phyloP scores from a whole-genome alignment of 2,113 vertebrate species.

The Spizaetus ornatus region DNA sequence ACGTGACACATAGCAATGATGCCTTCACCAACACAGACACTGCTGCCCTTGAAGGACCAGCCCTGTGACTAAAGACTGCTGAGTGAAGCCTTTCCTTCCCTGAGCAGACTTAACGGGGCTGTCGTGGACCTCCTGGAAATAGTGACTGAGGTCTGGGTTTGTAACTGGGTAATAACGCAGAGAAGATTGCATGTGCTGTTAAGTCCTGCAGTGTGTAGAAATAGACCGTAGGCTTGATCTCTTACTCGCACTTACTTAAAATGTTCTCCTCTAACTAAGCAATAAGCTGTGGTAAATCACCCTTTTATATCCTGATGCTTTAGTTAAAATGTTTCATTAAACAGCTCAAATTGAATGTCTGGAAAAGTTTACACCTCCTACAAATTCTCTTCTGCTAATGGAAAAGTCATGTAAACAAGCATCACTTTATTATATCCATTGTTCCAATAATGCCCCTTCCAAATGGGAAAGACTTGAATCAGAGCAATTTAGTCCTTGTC shows the following conservation, averaged over 20 bases:
- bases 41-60: not conserved
- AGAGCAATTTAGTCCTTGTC: conserved; percentile 1
- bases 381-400: conserved; percentile 11
- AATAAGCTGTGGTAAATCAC: conserved; percentile 33
- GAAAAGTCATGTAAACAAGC: conserved; percentile 15
- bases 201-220: not conserved
- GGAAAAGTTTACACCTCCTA: conserved; percentile 38
- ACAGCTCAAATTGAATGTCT: conserved; percentile 24
- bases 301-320: not conserved
- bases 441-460: not conserved
- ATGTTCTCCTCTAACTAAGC: not conserved
- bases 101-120: not conserved
- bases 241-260: not conserved
- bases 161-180: not conserved
- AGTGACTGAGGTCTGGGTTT: not conserved
- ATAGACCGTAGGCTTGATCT: not conserved
- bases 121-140: not conserved
- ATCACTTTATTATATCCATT: conserved; percentile 12
- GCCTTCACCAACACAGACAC: not conserved
- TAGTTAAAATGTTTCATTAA: conserved; percentile 55
- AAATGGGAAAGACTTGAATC: conserved; percentile 6
- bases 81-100: not conserved
- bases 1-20: not conserved
- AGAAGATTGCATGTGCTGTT: not conserved
- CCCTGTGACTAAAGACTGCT: not conserved